Conservation (phyloP, 2,888 invertebrate species). For the Campaea margaritaria region DNA sequence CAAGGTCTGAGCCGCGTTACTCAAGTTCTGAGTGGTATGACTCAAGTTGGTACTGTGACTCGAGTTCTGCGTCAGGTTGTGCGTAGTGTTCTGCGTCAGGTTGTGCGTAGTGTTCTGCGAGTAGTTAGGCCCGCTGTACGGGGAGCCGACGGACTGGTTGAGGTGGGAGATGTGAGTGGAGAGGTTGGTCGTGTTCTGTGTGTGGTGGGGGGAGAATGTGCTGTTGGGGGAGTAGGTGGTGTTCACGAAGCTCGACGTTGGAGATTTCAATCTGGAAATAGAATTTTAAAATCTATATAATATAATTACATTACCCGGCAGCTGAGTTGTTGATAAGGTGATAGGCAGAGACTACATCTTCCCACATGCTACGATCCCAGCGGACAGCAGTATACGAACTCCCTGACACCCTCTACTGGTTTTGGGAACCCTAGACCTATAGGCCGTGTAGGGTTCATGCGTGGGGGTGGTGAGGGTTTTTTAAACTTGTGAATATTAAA, state of each 20-base stretch:
- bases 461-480: too few species aligned
- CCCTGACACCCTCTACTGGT: too few species aligned
- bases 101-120: constrained; percentile 37
- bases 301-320: too few species aligned
- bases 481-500: too few species aligned
- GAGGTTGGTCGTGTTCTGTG: constrained; percentile 54
- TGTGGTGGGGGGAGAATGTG: constrained; percentile 61
- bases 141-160: constrained; percentile 64
- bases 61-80: constrained; percentile 26
- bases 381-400: too few species aligned
- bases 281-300: background rate
- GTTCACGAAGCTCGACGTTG: constrained; percentile 75
- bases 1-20: constrained; percentile 21
- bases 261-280: constrained; percentile 67
- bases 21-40: constrained; percentile 28
- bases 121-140: constrained; percentile 38
- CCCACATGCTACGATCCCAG: too few species aligned
- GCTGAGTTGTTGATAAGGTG: too few species aligned
- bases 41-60: constrained; percentile 21
- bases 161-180: constrained; percentile 63
- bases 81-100: constrained; percentile 25
- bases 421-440: too few species aligned
- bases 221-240: constrained; percentile 79
- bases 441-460: too few species aligned
- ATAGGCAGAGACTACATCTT: too few species aligned